Percentiles rank a stretch among this genome's conserved stretches.
phyloP scores from a whole-genome alignment of 2,113 vertebrate genomes.

The Terrapene triunguis region DNA sequence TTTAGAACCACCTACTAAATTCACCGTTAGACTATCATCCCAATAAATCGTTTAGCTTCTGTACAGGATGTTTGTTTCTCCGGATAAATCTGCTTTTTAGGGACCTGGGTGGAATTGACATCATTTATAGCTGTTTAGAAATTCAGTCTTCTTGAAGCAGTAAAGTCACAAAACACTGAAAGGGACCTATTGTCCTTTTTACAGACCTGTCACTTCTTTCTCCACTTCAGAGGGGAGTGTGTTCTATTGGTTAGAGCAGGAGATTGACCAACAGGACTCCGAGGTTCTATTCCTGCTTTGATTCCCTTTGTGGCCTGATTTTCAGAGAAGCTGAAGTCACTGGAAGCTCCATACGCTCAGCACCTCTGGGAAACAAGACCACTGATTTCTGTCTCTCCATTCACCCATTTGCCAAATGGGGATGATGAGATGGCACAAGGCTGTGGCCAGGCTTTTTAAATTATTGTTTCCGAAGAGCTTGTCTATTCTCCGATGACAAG shows the following conservation, averaged over 20 bases:
- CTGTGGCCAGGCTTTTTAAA: neutral
- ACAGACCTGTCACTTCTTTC: neutral
- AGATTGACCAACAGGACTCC: neutral
- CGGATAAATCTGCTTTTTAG: constrained; percentile 13
- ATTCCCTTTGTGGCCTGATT: neutral
- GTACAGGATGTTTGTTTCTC: constrained; percentile 33
- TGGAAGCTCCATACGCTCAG: neutral
- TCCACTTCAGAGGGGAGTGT: neutral
- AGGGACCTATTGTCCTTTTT: neutral
- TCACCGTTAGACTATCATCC: constrained; percentile 14
- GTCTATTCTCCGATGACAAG: neutral
- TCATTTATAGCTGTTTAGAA: constrained; percentile 49
- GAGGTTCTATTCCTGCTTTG: neutral
- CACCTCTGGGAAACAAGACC: neutral
- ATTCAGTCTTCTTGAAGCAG: neutral
- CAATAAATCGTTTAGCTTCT: constrained; percentile 13
- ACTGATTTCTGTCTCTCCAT: neutral
- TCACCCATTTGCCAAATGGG: neutral
- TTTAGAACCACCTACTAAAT: constrained; percentile 31
- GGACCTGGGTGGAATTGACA: constrained; percentile 63
- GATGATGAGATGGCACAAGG: neutral
- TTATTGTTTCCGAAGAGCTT: neutral
- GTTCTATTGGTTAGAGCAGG: neutral
- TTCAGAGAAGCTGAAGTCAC: neutral
- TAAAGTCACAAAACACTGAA: constrained; percentile 12